phyloP scores from a whole-genome alignment of 2,113 vertebrate species.

The Edolisoma coerulescens region DNA sequence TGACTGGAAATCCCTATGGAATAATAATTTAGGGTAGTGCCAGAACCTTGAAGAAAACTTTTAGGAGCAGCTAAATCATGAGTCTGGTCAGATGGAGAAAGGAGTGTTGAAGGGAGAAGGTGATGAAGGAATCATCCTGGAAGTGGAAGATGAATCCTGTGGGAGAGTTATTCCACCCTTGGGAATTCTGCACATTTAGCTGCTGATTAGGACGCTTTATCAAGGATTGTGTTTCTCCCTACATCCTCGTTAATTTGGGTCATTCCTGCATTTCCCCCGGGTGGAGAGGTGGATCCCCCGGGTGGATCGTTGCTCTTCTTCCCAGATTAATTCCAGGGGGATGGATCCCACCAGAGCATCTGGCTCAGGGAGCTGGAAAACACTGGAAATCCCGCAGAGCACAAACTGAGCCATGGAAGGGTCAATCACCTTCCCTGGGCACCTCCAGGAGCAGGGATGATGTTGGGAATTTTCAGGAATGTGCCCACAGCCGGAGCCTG shows the following conservation, averaged over 20 bases:
- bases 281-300: neutral
- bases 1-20: neutral
- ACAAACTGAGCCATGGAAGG: neutral
- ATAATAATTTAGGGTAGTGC: neutral
- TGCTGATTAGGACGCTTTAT: neutral
- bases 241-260: fast-evolving
- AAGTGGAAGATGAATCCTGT: neutral
- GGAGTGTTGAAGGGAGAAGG: neutral
- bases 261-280: neutral
- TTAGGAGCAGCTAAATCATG: neutral
- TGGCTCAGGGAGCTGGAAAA: neutral
- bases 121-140: neutral
- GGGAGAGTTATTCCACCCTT: neutral
- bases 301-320: neutral
- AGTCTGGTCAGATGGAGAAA: neutral
- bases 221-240: neutral
- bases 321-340: neutral
- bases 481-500: neutral
- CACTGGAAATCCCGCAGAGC: neutral
- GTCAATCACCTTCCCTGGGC: neutral
- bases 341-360: neutral
- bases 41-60: neutral
- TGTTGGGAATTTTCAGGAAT: neutral
- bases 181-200: neutral
- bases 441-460: neutral